A percentile compares a stretch with the other conserved stretches of the same genome.
These are phyloP conservation scores for Cecropterus lyciades DNA, from an alignment of 1,140 invertebrate species.

Conservation along the genomic window DNA sequence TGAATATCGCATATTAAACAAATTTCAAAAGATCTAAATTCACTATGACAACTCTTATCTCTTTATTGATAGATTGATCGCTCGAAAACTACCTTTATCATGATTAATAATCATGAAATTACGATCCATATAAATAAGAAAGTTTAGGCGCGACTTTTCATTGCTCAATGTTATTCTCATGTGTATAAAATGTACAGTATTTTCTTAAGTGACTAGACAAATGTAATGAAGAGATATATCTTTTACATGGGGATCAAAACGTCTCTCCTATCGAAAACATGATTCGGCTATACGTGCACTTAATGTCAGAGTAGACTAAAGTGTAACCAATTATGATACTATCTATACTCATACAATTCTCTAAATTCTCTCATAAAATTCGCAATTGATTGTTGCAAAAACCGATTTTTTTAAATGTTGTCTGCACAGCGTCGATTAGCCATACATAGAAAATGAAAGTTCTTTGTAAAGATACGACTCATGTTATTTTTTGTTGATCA, in stretches of 20 bases:
- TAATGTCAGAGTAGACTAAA: constrained; percentile 17
- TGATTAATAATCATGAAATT: neutral
- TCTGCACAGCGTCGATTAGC: constrained; percentile 51
- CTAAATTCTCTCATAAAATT: constrained; percentile 20
- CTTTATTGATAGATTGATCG: neutral
- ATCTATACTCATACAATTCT: too few relatives aligned
- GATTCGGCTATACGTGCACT: constrained; percentile 12
- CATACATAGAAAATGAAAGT: constrained; percentile 64
- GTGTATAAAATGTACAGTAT: neutral
- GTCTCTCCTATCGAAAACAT: neutral
- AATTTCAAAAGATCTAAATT: neutral
- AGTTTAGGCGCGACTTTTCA: neutral
- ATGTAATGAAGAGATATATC: constrained; percentile 7
- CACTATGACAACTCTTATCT: neutral
- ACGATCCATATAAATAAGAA: neutral
- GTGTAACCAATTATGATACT: constrained; percentile 38
- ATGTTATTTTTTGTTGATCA: constrained; percentile 66
- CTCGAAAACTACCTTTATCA: constrained; percentile 2
- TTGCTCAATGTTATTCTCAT: neutral
- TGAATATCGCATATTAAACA: too few relatives aligned
- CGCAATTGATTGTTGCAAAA: constrained; percentile 43
- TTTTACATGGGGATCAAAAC: neutral
- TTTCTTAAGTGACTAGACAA: neutral
- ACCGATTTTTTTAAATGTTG: constrained; percentile 38
- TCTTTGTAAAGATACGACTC: constrained; percentile 52